phyloP scores from a whole-genome alignment of 2,888 invertebrate species.

The Ochropacha duplaris region DNA sequence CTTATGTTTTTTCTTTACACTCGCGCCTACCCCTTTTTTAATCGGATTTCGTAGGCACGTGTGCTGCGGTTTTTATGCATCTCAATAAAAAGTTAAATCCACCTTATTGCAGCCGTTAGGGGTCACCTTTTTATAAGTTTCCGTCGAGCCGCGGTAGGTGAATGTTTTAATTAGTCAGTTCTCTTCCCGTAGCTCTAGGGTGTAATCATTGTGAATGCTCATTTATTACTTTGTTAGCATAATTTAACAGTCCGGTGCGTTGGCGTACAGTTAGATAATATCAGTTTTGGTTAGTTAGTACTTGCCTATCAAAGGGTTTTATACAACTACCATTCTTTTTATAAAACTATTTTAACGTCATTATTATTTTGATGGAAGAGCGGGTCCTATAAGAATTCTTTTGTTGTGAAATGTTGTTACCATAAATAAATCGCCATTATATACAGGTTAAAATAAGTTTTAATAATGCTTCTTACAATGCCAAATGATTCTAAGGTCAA shows the following conservation, averaged over 20 bases:
- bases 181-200: conserved; percentile 37
- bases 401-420: too few relatives aligned
- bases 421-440: too few relatives aligned
- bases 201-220: conserved; percentile 58
- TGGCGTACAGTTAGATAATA: conserved; percentile 45
- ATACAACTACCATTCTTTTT: neutral
- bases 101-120: conserved; percentile 77
- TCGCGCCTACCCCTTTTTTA: conserved; percentile 79
- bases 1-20: conserved; percentile 57
- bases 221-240: conserved; percentile 68
- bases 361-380: conserved; percentile 8
- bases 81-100: conserved; percentile 70
- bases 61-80: conserved; percentile 61
- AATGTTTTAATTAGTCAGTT: conserved; percentile 76
- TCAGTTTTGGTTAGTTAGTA: conserved; percentile 22
- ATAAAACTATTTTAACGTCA: neutral
- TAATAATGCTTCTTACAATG: too few relatives aligned
- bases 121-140: conserved; percentile 68
- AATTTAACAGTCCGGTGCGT: conserved; percentile 57
- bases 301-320: neutral
- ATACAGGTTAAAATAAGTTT: too few relatives aligned
- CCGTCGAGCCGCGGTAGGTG: conserved; percentile 64
- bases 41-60: conserved; percentile 77
- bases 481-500: too few relatives aligned
- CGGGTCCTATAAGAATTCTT: conserved; percentile 12